Evolutionary conservation across 2,888 invertebrate species (phyloP), one percentile per base, ranked within the genome.

Genomic region (Diploptera punctata): DNA sequence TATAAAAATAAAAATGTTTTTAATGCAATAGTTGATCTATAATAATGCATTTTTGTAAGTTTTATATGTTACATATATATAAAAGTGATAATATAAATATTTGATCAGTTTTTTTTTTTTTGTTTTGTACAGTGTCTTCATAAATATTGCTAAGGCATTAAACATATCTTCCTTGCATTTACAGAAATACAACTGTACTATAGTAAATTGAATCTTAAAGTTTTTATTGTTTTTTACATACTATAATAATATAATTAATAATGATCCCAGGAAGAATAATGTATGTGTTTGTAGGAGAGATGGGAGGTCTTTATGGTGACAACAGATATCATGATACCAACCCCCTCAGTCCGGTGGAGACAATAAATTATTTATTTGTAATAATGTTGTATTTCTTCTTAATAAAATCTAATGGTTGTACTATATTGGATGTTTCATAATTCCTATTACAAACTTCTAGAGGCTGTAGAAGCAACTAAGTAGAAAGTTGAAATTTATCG

Each of bases 281-380:
- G 47, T 65, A 26, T 44, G 26, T 44, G 26, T 43, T n/a, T 65
- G 65, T 65, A 65, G 65, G 44, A 65, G 16, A 18, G 65, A 29
- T 43, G 44, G 44, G 65, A 43, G 29, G 57, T 65, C 38, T 61
- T 29, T 26, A 26, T 65, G 44, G 38, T 61, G 61, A 38, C 33
- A 61, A n/a, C n/a, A 61, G 10, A 44, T 65, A 65, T 60, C 60
- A 24, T 65, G 26, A 57, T 57, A 57, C 57, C 57, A 65, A 44
- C 62, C 47, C 62, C 70, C 31, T 62, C 44, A 61, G 61, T 62
- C 62, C 38, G 54, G 54, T 69, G 73, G 73, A 73, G 73, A 73
- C 73, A 73, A 73, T 73, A 73, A 73, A 73, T 73, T 73, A 73
- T 73, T 73, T 73, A 73, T 73, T 73, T 73, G 73, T 73, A 71